Percentiles rank a stretch among this genome's conserved stretches.
These are phyloP conservation scores for Hydrotaea cyrtoneurina DNA, from an alignment of 2,888 invertebrate species.

Conservation along the genomic window DNA sequence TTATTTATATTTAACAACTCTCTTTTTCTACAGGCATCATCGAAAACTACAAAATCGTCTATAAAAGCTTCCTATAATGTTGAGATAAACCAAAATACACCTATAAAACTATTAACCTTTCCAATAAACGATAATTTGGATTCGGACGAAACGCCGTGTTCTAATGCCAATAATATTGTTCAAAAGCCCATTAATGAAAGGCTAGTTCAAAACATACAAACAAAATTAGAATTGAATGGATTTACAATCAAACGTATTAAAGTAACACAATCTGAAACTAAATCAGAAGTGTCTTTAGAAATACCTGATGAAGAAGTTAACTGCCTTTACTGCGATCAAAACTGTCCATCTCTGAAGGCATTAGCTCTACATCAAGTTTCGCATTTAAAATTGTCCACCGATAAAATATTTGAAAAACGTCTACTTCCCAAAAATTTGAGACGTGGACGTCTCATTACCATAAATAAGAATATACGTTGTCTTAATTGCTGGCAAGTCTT, in stretches of 20 bases:
- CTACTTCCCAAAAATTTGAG: slow-evolving; percentile 70
- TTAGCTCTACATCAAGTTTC: slow-evolving; percentile 74
- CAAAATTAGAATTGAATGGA: slow-evolving; percentile 72
- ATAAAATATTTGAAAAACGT: slow-evolving; percentile 71
- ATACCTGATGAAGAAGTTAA: slow-evolving; percentile 14
- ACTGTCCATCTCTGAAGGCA: slow-evolving; percentile 69
- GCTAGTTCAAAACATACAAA: slow-evolving; percentile 70
- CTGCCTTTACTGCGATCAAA: slow-evolving; percentile 69
- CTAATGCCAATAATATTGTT: neutral
- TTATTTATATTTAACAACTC: too few species aligned
- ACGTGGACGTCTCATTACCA: slow-evolving; percentile 72
- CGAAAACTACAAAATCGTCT: slow-evolving; percentile 56
- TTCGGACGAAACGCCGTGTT: neutral
- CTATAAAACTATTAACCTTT: slow-evolving; percentile 39
- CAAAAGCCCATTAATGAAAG: slow-evolving; percentile 50
- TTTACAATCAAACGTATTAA: slow-evolving; percentile 69
- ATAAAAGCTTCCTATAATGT: slow-evolving; percentile 63
- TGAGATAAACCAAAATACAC: slow-evolving; percentile 52
- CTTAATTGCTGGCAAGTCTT: slow-evolving; percentile 75
- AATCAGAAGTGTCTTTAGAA: neutral
- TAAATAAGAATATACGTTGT: slow-evolving; percentile 74
- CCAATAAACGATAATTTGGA: slow-evolving; percentile 14
- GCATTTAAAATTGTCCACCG: slow-evolving; percentile 71
- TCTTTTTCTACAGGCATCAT: slow-evolving; percentile 56
- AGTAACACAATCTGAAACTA: slow-evolving; percentile 13